Percentiles rank a stretch among this genome's conserved stretches.
Evolutionary conservation across 2,888 invertebrate species (phyloP).

Genomic region (Meganola albula): DNA sequence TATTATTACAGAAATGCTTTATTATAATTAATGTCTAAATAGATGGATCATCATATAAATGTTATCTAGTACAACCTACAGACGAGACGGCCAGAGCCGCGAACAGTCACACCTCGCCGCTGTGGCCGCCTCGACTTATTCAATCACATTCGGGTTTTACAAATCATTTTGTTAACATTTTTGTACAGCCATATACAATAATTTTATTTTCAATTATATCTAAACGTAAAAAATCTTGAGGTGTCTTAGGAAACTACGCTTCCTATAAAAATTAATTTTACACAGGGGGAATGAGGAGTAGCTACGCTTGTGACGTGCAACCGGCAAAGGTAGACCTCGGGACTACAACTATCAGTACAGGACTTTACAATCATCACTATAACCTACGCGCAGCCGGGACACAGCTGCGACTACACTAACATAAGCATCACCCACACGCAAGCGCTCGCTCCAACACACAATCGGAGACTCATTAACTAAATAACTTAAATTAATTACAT

Average conservation of each 20-base stretch:
- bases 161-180: constrained; percentile 74
- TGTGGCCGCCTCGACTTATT: constrained; percentile 59
- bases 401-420: constrained; percentile 41
- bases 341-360: constrained; percentile 73
- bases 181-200: constrained; percentile 79
- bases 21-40: constrained; percentile 81
- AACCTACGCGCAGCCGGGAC: constrained; percentile 43
- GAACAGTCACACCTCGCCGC: constrained; percentile 46
- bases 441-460: constrained; percentile 46
- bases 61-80: constrained; percentile 77
- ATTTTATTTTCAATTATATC: constrained; percentile 78
- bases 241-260: constrained; percentile 76
- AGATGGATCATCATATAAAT: constrained; percentile 80
- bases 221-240: constrained; percentile 76
- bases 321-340: constrained; percentile 74
- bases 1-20: constrained; percentile 83
- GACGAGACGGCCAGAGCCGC: constrained; percentile 58
- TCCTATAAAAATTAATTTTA: constrained; percentile 73
- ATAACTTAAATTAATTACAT: constrained; percentile 74
- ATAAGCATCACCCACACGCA: constrained; percentile 56
- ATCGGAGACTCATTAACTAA: constrained; percentile 56
- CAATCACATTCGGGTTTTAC: constrained; percentile 76
- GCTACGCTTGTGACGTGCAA: constrained; percentile 73
- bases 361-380: constrained; percentile 76
- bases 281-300: constrained; percentile 74